These are phyloP conservation scores for Holcopasites calliopsidis DNA, from an alignment of 1,140 invertebrate genomes.

Conservation along the genomic window DNA sequence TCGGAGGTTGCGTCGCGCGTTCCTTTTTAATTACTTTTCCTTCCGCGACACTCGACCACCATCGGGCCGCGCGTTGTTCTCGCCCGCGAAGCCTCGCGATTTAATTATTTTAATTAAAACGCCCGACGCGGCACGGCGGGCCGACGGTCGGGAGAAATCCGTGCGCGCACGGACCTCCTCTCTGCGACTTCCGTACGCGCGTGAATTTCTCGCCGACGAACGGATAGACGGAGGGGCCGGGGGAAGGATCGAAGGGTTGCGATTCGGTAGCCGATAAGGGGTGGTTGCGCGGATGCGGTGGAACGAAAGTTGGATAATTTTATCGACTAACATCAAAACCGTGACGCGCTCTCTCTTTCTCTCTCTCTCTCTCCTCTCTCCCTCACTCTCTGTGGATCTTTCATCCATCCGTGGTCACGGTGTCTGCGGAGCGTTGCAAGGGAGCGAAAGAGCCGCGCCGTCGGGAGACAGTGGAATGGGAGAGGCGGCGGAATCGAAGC, in stretches of 20 bases:
- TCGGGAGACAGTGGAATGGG: not conserved
- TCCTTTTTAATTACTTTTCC: slow-evolving; percentile 46
- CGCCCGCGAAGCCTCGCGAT: slow-evolving; percentile 19
- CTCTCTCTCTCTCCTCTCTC: not conserved
- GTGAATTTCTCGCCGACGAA: not conserved
- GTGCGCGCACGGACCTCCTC: no score
- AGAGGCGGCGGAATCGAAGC: not conserved
- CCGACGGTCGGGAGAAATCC: no score
- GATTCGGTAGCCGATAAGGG: not conserved
- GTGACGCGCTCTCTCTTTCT: slow-evolving; percentile 15
- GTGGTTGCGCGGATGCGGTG: not conserved
- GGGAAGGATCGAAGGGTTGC: not conserved
- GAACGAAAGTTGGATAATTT: slow-evolving; percentile 48
- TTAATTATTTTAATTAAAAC: slow-evolving; percentile 49
- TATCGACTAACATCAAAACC: slow-evolving; percentile 54
- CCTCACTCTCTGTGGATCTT: not conserved
- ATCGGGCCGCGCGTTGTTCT: not conserved
- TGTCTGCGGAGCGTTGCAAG: slow-evolving; percentile 37
- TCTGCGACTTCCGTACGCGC: no score
- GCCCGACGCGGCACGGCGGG: not conserved
- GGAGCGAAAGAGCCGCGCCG: slow-evolving; percentile 6
- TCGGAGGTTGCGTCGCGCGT: slow-evolving; percentile 15
- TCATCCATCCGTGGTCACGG: slow-evolving; percentile 24
- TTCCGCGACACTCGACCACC: slow-evolving; percentile 31
- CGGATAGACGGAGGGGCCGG: no score